A percentile compares a stretch with the other conserved stretches of the same genome.
These are phyloP conservation scores for Acrocephalus arundinaceus DNA, from an alignment of 2,113 vertebrate species.

Conservation along the genomic window DNA sequence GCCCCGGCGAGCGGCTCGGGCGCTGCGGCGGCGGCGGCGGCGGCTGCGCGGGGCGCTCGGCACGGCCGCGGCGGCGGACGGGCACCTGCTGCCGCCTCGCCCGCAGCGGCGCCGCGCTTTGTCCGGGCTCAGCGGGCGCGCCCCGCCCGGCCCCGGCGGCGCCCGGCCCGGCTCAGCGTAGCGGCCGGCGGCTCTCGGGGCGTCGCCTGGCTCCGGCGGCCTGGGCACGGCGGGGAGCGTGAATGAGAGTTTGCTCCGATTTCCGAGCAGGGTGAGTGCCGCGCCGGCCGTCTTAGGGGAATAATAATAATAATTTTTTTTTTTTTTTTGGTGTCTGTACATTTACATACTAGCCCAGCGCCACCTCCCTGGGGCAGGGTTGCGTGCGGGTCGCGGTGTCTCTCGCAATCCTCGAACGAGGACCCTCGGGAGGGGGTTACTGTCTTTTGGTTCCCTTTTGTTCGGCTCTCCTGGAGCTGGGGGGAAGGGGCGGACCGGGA, in stretches of 20 bases:
- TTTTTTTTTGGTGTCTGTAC: too few relatives aligned
- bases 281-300: neutral
- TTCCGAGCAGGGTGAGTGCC: slow-evolving; percentile 53
- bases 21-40: too few relatives aligned
- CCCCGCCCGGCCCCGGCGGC: neutral
- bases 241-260: slow-evolving; percentile 62
- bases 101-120: neutral
- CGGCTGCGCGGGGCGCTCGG: too few relatives aligned
- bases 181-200: neutral
- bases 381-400: neutral
- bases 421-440: neutral
- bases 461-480: neutral
- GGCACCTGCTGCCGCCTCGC: too few relatives aligned
- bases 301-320: neutral
- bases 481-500: neutral
- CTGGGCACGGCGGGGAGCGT: slow-evolving; percentile 22
- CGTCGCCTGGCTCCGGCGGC: neutral
- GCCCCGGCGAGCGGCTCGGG: too few relatives aligned
- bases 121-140: neutral
- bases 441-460: neutral
- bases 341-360: neutral
- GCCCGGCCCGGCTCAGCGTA: neutral
- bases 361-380: neutral
- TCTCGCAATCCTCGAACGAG: too few relatives aligned
- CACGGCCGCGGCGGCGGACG: too few relatives aligned